phyloP scores from a whole-genome alignment of 2,888 invertebrate species.

The Acrobasis consociella region DNA sequence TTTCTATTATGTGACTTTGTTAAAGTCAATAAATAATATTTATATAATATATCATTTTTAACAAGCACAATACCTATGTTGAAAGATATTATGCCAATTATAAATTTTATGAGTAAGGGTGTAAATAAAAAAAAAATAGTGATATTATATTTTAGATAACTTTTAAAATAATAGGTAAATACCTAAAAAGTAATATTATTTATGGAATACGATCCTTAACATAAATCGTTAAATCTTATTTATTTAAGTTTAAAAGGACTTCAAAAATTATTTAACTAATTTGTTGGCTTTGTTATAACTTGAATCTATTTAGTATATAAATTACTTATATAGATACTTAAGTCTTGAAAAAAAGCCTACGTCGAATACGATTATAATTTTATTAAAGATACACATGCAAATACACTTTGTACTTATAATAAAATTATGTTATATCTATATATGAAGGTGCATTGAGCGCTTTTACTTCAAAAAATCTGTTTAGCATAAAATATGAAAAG shows the following conservation, averaged over 20 bases:
- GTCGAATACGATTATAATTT: not conserved
- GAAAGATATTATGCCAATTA: slow-evolving; percentile 1
- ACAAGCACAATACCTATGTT: not conserved
- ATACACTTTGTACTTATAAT: not conserved
- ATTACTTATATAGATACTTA: not conserved
- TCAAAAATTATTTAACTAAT: slow-evolving; percentile 11
- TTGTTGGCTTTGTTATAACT: slow-evolving; percentile 14
- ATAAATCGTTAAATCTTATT: slow-evolving; percentile 15
- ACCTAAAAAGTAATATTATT: slow-evolving; percentile 27
- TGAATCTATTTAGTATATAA: slow-evolving; percentile 22
- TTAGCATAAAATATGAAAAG: too few relatives aligned
- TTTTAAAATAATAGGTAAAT: slow-evolving; percentile 17
- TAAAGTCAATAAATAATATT: too few relatives aligned
- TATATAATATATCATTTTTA: not conserved
- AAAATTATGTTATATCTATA: not conserved
- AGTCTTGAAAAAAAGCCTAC: not conserved
- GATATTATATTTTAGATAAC: slow-evolving; percentile 35
- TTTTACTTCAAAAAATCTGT: too few relatives aligned
- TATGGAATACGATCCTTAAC: not conserved
- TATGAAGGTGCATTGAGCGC: not conserved
- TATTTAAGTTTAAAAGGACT: slow-evolving; percentile 17
- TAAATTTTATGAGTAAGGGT: slow-evolving; percentile 16
- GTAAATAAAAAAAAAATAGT: slow-evolving; percentile 40
- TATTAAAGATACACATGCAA: not conserved
- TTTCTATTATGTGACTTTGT: too few relatives aligned